Conservation (phyloP, 2,797 vertebrate species). For the Pangasius sanitwongsei region DNA sequence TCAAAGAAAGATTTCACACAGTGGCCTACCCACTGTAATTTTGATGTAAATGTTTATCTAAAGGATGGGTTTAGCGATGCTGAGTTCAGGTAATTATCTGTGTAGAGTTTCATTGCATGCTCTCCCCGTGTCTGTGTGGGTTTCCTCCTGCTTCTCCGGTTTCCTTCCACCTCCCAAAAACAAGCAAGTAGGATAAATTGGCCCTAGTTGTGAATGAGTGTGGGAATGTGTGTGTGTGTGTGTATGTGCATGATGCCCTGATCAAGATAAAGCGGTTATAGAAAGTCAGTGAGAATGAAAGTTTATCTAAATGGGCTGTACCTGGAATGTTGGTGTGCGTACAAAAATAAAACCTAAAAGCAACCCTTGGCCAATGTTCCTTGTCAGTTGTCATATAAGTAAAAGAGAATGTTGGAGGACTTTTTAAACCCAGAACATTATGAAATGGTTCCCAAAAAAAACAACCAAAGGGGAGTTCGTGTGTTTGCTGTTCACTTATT, state of each 20-base stretch:
- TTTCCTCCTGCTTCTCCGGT: neutral
- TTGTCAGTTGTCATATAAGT: too few species aligned
- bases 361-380: too few species aligned
- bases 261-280: neutral
- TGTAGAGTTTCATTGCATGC: neutral
- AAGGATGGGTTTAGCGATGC: neutral
- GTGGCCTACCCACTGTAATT: neutral
- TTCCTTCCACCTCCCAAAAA: neutral
- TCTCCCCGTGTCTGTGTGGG: too few species aligned
- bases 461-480: too few species aligned
- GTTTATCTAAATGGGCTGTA: neutral
- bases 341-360: too few species aligned
- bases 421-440: too few species aligned
- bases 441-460: too few species aligned
- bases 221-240: neutral
- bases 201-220: neutral
- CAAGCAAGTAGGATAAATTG: neutral
- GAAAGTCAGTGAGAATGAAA: too few species aligned
- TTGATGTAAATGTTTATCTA: neutral
- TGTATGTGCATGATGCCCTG: too few species aligned
- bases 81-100: neutral
- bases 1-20: neutral
- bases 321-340: neutral
- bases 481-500: too few species aligned
- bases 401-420: too few species aligned